A percentile compares a stretch with the other conserved stretches of the same genome.
phyloP scores from a whole-genome alignment of 2,888 invertebrate genomes.

The Sinodicranocentrus sp. region DNA sequence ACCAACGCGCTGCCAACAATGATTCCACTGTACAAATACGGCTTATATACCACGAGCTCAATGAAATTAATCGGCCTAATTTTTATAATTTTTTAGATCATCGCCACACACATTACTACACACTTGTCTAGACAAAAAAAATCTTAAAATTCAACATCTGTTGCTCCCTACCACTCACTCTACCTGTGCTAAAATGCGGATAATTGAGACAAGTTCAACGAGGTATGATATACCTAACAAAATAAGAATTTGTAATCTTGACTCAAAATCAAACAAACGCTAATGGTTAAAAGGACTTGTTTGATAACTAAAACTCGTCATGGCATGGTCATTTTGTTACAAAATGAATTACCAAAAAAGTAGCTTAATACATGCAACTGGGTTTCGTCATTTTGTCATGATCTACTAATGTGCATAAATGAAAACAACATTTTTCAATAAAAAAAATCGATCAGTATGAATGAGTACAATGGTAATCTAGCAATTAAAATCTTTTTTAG shows the following conservation, averaged over 20 bases:
- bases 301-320: constrained; percentile 1
- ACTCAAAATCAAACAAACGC: constrained; percentile 24
- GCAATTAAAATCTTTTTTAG: constrained; percentile 2
- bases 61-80: constrained; percentile 33
- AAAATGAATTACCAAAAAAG: constrained; percentile 4
- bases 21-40: too few relatives aligned
- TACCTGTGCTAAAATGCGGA: neutral
- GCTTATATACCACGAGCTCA: neutral
- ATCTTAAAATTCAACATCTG: too few relatives aligned
- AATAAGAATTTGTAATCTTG: constrained; percentile 29
- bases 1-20: too few relatives aligned
- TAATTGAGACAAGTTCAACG: constrained; percentile 45
- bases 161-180: too few relatives aligned
- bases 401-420: neutral
- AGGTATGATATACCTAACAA: neutral
- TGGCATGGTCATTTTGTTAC: neutral
- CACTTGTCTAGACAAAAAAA: neutral
- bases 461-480: neutral
- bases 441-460: constrained; percentile 5
- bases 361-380: constrained; percentile 24
- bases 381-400: neutral
- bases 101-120: constrained; percentile 10
- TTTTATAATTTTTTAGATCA: constrained; percentile 15
- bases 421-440: neutral
- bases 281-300: constrained; percentile 29